These are phyloP conservation scores for Diuraphis noxia DNA, from an alignment of 1,140 invertebrate species.

Conservation along the genomic window DNA sequence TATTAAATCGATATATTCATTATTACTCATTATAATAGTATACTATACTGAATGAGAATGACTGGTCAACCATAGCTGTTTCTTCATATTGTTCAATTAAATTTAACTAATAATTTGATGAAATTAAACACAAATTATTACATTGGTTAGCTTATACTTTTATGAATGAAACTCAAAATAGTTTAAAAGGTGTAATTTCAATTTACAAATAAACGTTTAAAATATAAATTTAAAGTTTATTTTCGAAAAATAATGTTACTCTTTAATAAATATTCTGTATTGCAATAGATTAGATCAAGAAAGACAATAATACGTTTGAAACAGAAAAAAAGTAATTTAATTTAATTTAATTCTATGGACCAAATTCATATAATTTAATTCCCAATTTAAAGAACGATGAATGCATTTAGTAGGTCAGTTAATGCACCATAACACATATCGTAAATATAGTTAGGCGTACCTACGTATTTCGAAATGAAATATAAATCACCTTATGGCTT, in stretches of 20 bases:
- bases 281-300: background rate
- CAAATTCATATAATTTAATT: background rate
- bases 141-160: background rate
- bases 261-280: background rate
- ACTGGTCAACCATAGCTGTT: background rate
- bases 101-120: background rate
- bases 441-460: background rate
- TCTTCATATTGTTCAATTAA: background rate
- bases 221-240: background rate
- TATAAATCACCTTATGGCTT: background rate
- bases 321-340: background rate
- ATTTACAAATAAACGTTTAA: background rate
- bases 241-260: background rate
- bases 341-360: background rate
- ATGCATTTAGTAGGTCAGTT: background rate
- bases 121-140: background rate
- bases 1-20: background rate
- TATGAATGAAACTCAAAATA: background rate
- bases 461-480: background rate
- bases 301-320: background rate
- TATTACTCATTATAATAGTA: background rate
- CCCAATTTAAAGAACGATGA: background rate
- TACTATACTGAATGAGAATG: background rate
- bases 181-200: background rate
- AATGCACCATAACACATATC: background rate